A percentile compares a stretch with the other conserved stretches of the same genome.
phyloP scores from a whole-genome alignment of 2,113 vertebrate species.

The Todiramphus saurophagus region DNA sequence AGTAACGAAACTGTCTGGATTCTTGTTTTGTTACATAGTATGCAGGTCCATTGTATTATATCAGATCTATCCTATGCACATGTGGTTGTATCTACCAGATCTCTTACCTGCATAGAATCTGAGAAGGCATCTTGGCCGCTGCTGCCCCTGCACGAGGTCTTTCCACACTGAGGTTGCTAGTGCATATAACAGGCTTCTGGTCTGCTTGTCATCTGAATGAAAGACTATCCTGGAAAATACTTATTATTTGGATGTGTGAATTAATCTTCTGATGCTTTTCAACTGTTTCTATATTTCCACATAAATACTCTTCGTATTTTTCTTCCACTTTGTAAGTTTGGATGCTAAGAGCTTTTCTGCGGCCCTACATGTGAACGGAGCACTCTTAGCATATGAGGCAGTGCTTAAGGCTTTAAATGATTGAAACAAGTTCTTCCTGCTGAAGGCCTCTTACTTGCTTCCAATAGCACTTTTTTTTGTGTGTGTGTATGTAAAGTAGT shows the following conservation, averaged over 20 bases:
- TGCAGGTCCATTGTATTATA: not conserved
- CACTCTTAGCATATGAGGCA: not conserved
- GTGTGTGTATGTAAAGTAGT: not conserved
- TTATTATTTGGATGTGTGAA: not conserved
- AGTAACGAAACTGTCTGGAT: not conserved
- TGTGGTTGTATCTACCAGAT: not conserved
- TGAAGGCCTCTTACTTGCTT: not conserved
- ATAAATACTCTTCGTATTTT: not conserved
- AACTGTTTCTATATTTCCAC: not conserved
- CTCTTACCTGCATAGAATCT: not conserved
- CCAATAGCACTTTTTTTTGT: not conserved
- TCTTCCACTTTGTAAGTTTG: not conserved
- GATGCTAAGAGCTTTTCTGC: not conserved
- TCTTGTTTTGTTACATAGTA: not conserved
- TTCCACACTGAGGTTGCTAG: not conserved
- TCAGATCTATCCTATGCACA: rapidly evolving
- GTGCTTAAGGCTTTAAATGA: not conserved
- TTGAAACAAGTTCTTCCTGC: not conserved
- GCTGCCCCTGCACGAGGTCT: not conserved
- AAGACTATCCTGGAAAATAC: not conserved
- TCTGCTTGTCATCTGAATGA: not conserved
- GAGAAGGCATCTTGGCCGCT: not conserved
- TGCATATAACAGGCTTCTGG: not conserved
- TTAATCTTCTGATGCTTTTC: not conserved
- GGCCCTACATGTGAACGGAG: not conserved